phyloP scores from a whole-genome alignment of 2,113 vertebrate genomes.

The Typhlomys cinereus region DNA sequence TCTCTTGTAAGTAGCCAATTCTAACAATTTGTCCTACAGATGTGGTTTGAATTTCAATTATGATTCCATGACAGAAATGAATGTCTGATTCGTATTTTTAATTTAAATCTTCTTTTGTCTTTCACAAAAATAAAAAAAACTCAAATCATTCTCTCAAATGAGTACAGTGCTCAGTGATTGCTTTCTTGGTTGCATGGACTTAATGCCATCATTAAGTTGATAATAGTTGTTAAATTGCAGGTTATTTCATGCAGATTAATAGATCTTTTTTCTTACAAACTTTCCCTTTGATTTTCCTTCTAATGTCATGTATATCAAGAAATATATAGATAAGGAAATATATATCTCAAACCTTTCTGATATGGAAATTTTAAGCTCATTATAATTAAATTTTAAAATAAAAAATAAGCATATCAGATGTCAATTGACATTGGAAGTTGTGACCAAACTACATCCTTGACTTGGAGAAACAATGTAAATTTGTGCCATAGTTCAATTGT shows the following conservation, averaged over 20 bases:
- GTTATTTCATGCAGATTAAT: background rate
- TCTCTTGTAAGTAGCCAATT: background rate
- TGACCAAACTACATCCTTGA: background rate
- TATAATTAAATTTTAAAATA: background rate
- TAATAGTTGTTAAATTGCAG: background rate
- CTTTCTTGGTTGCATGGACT: background rate
- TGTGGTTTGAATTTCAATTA: background rate
- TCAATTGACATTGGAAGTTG: background rate
- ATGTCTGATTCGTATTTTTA: background rate
- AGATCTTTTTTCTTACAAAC: background rate
- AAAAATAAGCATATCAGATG: background rate
- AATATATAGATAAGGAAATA: background rate
- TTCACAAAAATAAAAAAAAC: conserved; percentile 42
- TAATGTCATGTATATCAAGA: background rate
- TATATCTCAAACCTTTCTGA: background rate
- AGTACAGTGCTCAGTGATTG: background rate
- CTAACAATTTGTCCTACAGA: background rate
- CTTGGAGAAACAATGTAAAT: background rate
- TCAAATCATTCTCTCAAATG: background rate
- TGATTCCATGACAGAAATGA: background rate
- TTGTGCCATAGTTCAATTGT: background rate
- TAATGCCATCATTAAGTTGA: background rate
- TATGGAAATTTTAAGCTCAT: background rate
- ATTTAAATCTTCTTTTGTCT: background rate
- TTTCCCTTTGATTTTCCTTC: background rate